Evolutionary conservation across 2,888 invertebrate species (phyloP).

Genomic region (Drosophila kanekoi): DNA sequence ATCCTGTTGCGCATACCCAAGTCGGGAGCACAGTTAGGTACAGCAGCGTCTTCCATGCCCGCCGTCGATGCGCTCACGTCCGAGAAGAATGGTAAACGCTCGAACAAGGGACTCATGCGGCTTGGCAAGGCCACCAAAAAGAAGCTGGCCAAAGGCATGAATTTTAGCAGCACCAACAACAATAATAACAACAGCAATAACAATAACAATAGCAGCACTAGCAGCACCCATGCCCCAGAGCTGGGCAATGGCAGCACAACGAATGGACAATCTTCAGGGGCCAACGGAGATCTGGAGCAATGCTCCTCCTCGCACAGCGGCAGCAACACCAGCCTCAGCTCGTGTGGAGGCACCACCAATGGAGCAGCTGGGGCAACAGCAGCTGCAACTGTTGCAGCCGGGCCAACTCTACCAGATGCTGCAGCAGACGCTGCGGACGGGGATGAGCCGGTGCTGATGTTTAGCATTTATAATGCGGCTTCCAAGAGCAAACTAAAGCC

Average conservation of each 20-base stretch:
- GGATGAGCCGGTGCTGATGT: slow-evolving; percentile 88
- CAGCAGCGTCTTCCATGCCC: background rate
- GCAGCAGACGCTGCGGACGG: slow-evolving; percentile 33
- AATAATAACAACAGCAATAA: background rate
- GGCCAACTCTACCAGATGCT: background rate
- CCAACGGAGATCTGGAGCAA: slow-evolving; percentile 59
- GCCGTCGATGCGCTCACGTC: background rate
- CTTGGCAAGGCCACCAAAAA: slow-evolving; percentile 84
- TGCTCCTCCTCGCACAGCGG: slow-evolving; percentile 70
- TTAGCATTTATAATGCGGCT: slow-evolving; percentile 87
- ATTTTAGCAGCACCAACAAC: slow-evolving; percentile 62
- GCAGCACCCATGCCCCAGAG: slow-evolving; percentile 17
- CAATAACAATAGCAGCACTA: slow-evolving; percentile 4
- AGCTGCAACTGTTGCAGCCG: background rate
- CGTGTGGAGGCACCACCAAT: slow-evolving; percentile 45
- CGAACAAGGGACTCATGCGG: slow-evolving; percentile 81
- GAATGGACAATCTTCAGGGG: slow-evolving; percentile 37
- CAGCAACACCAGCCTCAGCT: slow-evolving; percentile 70
- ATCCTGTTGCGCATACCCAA: slow-evolving; percentile 85
- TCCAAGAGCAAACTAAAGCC: slow-evolving; percentile 89
- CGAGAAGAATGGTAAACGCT: slow-evolving; percentile 61
- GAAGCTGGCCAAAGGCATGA: slow-evolving; percentile 84
- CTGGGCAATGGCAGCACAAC: slow-evolving; percentile 18
- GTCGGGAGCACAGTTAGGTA: slow-evolving; percentile 7
- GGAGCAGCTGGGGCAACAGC: slow-evolving; percentile 19